A percentile compares a stretch with the other conserved stretches of the same genome.
These are phyloP conservation scores for Percina caprodes DNA, from an alignment of 2,113 vertebrate genomes.

Conservation along the genomic window DNA sequence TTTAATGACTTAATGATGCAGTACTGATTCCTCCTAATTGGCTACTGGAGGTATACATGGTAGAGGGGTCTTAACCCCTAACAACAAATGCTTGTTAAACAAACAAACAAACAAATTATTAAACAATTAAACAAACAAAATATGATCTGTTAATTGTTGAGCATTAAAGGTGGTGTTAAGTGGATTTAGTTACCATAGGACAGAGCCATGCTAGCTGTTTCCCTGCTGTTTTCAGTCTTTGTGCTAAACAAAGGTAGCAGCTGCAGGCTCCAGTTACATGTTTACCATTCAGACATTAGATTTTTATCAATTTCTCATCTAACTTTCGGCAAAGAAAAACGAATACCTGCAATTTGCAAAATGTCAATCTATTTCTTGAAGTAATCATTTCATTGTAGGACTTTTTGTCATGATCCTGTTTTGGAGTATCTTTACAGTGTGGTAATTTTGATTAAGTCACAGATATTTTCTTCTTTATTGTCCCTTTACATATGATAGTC, in stretches of 20 bases:
- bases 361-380: neutral
- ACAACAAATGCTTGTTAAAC: too few relatives aligned
- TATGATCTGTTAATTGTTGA: slow-evolving; percentile 5
- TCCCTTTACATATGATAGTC: neutral
- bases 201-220: too few relatives aligned
- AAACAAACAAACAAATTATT: too few relatives aligned
- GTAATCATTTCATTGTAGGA: neutral
- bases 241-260: neutral
- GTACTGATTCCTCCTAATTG: slow-evolving; percentile 50
- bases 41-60: neutral
- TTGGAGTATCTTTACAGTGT: neutral
- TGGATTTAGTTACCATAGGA: too few relatives aligned
- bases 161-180: neutral
- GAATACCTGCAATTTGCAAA: neutral
- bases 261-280: neutral
- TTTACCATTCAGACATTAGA: neutral
- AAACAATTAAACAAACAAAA: too few relatives aligned
- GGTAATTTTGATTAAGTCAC: neutral
- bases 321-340: neutral
- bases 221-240: neutral
- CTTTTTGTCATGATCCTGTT: neutral
- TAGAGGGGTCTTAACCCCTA: neutral
- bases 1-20: slow-evolving; percentile 34
- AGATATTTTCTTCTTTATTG: neutral
- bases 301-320: neutral